Evolutionary conservation across 1,140 invertebrate genomes (phyloP), one percentile per base, ranked within the genome.

Genomic region (Nasonia vitripennis): DNA sequence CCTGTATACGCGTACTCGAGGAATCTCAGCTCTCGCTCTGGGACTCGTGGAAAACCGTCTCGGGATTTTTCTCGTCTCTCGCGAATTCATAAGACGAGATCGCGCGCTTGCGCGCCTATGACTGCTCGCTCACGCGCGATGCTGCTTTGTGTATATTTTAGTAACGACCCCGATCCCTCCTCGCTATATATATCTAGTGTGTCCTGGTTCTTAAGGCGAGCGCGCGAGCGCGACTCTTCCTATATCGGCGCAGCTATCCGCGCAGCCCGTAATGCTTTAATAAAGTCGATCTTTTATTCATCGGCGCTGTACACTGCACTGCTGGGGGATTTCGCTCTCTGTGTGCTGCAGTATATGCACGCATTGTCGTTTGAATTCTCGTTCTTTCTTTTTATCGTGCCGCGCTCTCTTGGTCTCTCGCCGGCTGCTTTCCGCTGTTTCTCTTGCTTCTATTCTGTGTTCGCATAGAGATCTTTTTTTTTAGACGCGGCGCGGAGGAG

Each of bases 111-210:
- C 27, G 70, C 48, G 51, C 31, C 23, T 71, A 62, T n/a, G 68
- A 62, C 2, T 37, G 14, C 27, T 37, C 55, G 55, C 55, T 62
- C 55, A n/a, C 51, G 31, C 74, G 27, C 48, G 51, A 67, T 34
- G 23, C 11, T 87, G 90, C 92, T 92, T 92, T 87, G 90, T 87
- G 91, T 93, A 92, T 93, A 93, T 93, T 93, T 93, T 93, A 90
- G 92, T 93, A 93, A 89, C 92, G 93, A 93, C 93, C 92, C 91
- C 92, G 90, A 92, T 93, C 90, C 88, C 91, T 90, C 89, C 77
- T 45, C 87, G 87, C 91, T 93, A 92, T 93, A 92, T 93, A 93
- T 93, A 92, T 91, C 90, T 90, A 85, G 88, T 91, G 88, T 91
- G 92, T 91, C 92, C 93, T 90, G 92, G 89, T 93, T 93, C 91